phyloP scores from a whole-genome alignment of 23 tunicate species.

The Halocynthia aurantium region DNA sequence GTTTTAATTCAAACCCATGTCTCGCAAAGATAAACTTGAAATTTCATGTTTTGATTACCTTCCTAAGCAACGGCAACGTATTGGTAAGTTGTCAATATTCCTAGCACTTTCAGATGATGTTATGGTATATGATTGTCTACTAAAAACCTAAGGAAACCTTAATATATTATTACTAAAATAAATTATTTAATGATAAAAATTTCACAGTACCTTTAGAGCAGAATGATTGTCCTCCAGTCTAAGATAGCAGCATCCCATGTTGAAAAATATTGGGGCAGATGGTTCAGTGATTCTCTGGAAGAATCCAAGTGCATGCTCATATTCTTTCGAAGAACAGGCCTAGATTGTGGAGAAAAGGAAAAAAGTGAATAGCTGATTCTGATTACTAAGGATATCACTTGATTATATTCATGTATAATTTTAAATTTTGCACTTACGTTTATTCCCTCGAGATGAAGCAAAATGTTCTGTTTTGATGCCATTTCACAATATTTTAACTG shows the following conservation, averaged over 20 bases:
- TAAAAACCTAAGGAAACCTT: too few relatives aligned
- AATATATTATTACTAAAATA: too few relatives aligned
- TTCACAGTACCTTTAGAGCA: constrained; percentile 12
- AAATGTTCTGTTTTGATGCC: constrained; percentile 48
- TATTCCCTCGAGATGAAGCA: constrained; percentile 42
- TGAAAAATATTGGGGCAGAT: constrained; percentile 45
- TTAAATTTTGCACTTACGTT: background rate
- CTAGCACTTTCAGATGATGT: too few relatives aligned
- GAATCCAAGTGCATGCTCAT: constrained; percentile 33
- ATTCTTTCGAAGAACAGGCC: constrained; percentile 51
- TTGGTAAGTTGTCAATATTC: too few relatives aligned
- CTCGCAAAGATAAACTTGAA: too few relatives aligned
- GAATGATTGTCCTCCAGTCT: constrained; percentile 33
- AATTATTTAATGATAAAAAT: too few relatives aligned
- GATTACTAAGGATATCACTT: background rate
- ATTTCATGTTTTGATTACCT: too few relatives aligned
- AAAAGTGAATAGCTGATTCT: background rate
- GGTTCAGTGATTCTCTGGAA: constrained; percentile 50
- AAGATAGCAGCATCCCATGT: constrained; percentile 63
- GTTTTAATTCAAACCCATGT: too few relatives aligned
- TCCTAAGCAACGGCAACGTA: too few relatives aligned
- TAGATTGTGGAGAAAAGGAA: background rate
- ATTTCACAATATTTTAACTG: background rate
- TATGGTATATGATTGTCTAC: too few relatives aligned
- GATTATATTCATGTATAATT: background rate